Evolutionary conservation across 2,797 vertebrate species (phyloP).

Genomic region (Pseudomugil tenellus): DNA sequence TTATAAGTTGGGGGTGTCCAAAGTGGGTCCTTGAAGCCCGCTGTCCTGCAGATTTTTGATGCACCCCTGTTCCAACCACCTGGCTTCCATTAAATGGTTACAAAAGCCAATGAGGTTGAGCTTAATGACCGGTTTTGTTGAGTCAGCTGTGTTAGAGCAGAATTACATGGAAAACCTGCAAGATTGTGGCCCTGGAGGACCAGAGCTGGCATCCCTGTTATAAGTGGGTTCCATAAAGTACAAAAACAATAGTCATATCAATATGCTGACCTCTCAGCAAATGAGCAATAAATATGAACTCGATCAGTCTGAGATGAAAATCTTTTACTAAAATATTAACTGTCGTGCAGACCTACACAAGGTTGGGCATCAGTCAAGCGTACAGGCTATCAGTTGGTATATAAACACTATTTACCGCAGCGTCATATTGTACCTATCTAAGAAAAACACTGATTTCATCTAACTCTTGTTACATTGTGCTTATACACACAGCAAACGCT

Average conservation of each 20-base stretch:
- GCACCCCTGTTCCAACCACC: too few species aligned
- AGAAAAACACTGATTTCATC: constrained; percentile 62
- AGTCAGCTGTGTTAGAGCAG: too few species aligned
- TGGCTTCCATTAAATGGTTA: too few species aligned
- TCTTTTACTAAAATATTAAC: constrained; percentile 70
- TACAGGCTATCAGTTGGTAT: constrained; percentile 78
- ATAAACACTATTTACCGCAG: constrained; percentile 70
- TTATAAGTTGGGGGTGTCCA: too few species aligned
- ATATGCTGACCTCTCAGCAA: constrained; percentile 57
- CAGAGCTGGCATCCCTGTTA: too few species aligned
- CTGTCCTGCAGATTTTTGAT: too few species aligned
- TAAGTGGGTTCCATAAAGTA: constrained; percentile 75
- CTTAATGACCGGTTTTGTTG: too few species aligned
- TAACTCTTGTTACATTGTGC: constrained; percentile 73
- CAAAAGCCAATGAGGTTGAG: too few species aligned
- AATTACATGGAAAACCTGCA: too few species aligned
- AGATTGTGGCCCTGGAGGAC: too few species aligned
- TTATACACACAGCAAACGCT: constrained; percentile 70
- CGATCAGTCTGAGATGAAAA: constrained; percentile 58
- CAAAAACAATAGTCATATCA: constrained; percentile 71
- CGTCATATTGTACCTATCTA: constrained; percentile 61
- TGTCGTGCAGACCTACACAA: constrained; percentile 83
- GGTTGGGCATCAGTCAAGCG: constrained; percentile 72
- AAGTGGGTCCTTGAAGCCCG: too few species aligned
- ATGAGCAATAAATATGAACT: constrained; percentile 58